Base-by-base conservation (phyloP, 2,888 invertebrate species). In the Trachelus iudaicus region DNA sequence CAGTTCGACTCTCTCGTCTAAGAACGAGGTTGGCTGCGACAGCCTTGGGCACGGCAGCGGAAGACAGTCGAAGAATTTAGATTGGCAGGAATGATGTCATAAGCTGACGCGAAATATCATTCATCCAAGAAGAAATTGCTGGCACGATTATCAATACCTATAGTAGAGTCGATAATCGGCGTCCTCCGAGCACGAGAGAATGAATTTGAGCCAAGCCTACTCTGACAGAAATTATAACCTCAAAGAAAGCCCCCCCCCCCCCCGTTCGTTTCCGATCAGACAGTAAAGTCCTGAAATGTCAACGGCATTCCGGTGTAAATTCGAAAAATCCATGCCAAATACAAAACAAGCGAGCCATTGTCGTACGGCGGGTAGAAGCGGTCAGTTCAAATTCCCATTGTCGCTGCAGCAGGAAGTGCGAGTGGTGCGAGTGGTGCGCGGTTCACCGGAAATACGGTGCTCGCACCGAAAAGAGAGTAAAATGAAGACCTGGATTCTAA, bases 401-500 rank as follows among this genome's bases (percentile, higher is more conserved):
- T 78, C 69, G 78, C 69, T 73, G 73, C 76, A 75, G 69, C 78
- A 73, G 80, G 78, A 80, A 78, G 80, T 80, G 69, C 40, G 77
- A 73, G 74, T 73, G 68, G 74, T 69, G 68, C n/a, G n/a, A n/a
- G n/a, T n/a, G n/a, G n/a, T n/a, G n/a, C n/a, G n/a, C 56, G 33
- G 73, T 74, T 40, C 76, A 76, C 77, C 79, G 80, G 80, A 80
- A 80, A 78, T 80, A 80, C 78, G 80, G 80, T 80, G 74, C 35
- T 73, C 78, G 80, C 76, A 69, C 73, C 76, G 76, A 56, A 56
- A 73, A 56, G 73, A 56, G 73, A 31, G 73, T 30, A 76, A 76
- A 76, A 34, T 69, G 71, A 76, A n/a, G 11, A 73, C 56, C 15
- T 23, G 56, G 23, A 56, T 23, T 23, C 56, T 56, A 56, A 56